Conservation (phyloP, 2,797 vertebrate genomes). For the Melanogrammus aeglefinus region DNA sequence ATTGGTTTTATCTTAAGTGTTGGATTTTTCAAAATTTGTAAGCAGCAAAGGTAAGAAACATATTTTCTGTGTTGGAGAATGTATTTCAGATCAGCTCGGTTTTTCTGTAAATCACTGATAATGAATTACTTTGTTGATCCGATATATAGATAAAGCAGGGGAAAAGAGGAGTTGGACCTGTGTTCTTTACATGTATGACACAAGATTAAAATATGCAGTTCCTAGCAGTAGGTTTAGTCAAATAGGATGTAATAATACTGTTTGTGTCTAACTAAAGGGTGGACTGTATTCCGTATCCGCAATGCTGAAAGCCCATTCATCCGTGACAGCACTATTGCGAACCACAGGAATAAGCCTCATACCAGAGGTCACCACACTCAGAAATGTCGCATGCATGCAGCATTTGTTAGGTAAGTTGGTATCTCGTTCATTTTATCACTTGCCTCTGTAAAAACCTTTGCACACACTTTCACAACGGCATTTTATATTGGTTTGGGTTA, state of each 20-base stretch:
- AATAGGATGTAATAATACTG: background rate
- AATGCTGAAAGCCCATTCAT: slow-evolving; percentile 4
- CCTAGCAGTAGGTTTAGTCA: background rate
- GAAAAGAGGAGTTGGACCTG: background rate
- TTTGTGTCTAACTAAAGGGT: background rate
- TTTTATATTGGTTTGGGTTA: background rate
- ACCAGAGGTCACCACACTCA: background rate
- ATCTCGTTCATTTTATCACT: background rate
- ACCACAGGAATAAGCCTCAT: background rate
- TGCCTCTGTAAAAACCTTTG: background rate
- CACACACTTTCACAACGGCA: too few relatives aligned
- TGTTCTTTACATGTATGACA: background rate
- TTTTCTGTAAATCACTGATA: background rate
- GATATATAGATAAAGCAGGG: slow-evolving; percentile 1
- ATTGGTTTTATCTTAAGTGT: background rate
- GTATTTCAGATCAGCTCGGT: background rate
- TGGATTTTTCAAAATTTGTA: background rate
- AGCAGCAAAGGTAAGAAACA: background rate
- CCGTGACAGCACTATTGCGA: background rate
- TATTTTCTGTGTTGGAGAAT: background rate
- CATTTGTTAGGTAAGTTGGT: background rate
- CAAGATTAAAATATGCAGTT: too few relatives aligned
- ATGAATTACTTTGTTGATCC: background rate
- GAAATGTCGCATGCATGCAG: background rate
- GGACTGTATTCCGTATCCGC: background rate